Conservation (phyloP, 2,888 invertebrate species). For the Reticulitermes lucifugus region DNA sequence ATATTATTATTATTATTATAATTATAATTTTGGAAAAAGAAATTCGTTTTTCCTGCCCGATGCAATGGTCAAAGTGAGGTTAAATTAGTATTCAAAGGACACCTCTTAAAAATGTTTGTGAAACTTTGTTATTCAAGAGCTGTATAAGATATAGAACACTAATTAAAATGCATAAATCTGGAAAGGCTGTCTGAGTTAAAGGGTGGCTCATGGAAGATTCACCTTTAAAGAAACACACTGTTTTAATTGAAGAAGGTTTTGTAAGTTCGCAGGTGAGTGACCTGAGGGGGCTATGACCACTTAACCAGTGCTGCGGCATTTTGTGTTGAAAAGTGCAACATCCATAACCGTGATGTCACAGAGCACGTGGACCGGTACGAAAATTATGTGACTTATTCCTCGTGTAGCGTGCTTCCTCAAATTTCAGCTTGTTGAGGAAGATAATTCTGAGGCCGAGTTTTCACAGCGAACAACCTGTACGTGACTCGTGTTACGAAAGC, state of each 20-base stretch:
- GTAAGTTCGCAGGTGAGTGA: conserved; percentile 1
- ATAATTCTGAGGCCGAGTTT: conserved; percentile 27
- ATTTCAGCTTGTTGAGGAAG: conserved; percentile 30
- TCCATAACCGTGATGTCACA: conserved; percentile 3
- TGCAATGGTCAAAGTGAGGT: too few relatives aligned
- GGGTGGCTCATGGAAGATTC: not conserved
- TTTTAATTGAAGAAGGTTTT: not conserved
- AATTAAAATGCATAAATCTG: not conserved
- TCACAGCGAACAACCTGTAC: conserved; percentile 17
- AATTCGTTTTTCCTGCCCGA: too few relatives aligned
- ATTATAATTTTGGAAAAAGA: too few relatives aligned
- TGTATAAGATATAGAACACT: not conserved
- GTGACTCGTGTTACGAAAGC: not conserved
- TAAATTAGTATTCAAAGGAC: too few relatives aligned
- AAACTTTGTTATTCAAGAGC: not conserved
- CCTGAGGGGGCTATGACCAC: not conserved
- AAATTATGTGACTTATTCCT: conserved; percentile 9
- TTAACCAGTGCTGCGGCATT: not conserved
- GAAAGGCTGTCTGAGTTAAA: not conserved
- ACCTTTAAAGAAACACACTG: not conserved
- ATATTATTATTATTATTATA: too few relatives aligned
- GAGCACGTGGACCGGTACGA: conserved; percentile 16
- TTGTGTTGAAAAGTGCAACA: conserved; percentile 14
- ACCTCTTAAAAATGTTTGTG: not conserved
- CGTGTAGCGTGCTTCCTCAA: conserved; percentile 4